Base-by-base conservation (phyloP, 2,888 invertebrate genomes). In the Tetragnatha montana region DNA sequence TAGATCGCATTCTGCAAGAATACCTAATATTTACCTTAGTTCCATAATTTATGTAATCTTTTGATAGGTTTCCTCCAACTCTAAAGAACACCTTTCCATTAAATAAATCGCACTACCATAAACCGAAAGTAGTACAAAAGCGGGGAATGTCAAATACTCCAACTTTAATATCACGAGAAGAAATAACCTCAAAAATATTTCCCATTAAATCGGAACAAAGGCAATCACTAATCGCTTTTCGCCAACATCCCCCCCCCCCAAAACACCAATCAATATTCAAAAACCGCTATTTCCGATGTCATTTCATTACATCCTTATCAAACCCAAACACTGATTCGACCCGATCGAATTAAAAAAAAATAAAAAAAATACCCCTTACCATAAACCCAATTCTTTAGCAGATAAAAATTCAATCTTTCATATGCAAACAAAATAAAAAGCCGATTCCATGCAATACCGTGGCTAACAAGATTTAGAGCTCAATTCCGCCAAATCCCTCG, bases 391-490 rank as follows among this genome's bases (percentile, higher is more conserved):
- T 73, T 73, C 73, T 73, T 21, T 73, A 14, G 73, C 21, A 22
- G 73, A 73, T 73, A 73, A 73, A 50, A 79, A 79, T 79, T 79
- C 79, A 79, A 79, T 79, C 60, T 79, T 17, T 12, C 60, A 8
- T 60, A 17, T 17, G 17, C 60, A 60, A 60, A 60, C 60, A 60
- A 60, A 17, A 60, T 17, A 60, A 60, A 60, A 14, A 79, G 60
- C 60, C 51, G 60, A 79, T 79, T 79, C 60, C n/a, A 17, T 79
- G 19, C 79, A 60, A 79, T 51, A 60, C 76, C 79, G 21, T 50
- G 21, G 79, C 60, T 79, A 79, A 79, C 79, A 79, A 79, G 79
- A 79, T 79, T 79, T 79, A 79, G 21, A 51, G n/a, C 51, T 60
- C 79, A 79, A 79, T 79, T 51, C 60, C n/a, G 8, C 12, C 6